phyloP scores from a whole-genome alignment of 1,140 invertebrate genomes.

The Wasmannia auropunctata region DNA sequence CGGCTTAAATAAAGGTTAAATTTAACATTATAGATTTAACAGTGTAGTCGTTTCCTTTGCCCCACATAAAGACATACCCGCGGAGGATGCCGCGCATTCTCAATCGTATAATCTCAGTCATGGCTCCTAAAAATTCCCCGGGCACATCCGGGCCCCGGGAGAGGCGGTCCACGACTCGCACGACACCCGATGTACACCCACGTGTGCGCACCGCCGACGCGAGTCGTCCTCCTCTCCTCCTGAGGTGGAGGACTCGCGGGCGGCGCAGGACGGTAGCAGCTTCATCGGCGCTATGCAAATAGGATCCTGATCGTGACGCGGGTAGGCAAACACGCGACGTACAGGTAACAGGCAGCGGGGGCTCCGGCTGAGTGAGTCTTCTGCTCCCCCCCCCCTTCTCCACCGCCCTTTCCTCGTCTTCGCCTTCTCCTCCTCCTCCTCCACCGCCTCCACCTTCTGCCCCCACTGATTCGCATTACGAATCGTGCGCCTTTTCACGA shows the following conservation, averaged over 20 bases:
- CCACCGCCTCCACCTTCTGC: neutral
- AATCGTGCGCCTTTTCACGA: slow-evolving; percentile 71
- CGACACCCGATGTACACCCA: neutral
- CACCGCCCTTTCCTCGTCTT: neutral
- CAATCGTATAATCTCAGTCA: too few relatives aligned
- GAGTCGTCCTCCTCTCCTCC: slow-evolving; percentile 17
- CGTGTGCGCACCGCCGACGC: neutral
- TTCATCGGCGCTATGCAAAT: slow-evolving; percentile 78
- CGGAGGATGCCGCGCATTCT: neutral
- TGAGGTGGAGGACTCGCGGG: slow-evolving; percentile 50
- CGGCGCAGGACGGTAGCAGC: slow-evolving; percentile 70
- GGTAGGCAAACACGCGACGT: slow-evolving; percentile 75
- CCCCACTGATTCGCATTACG: slow-evolving; percentile 64
- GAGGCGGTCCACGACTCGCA: neutral
- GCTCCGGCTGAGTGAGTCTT: slow-evolving; percentile 73
- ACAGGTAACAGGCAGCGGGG: slow-evolving; percentile 73
- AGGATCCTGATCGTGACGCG: slow-evolving; percentile 77
- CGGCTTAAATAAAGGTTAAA: too few relatives aligned
- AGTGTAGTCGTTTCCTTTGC: neutral
- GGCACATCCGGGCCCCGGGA: neutral
- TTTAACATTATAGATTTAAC: too few relatives aligned
- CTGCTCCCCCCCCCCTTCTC: slow-evolving; percentile 22
- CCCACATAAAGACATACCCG: neutral
- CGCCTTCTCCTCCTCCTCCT: neutral
- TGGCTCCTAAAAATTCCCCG: neutral